Evolutionary conservation across 2,113 vertebrate genomes (phyloP), one percentile per base, ranked within the genome.

Genomic region (Lepidothrix coronata): DNA sequence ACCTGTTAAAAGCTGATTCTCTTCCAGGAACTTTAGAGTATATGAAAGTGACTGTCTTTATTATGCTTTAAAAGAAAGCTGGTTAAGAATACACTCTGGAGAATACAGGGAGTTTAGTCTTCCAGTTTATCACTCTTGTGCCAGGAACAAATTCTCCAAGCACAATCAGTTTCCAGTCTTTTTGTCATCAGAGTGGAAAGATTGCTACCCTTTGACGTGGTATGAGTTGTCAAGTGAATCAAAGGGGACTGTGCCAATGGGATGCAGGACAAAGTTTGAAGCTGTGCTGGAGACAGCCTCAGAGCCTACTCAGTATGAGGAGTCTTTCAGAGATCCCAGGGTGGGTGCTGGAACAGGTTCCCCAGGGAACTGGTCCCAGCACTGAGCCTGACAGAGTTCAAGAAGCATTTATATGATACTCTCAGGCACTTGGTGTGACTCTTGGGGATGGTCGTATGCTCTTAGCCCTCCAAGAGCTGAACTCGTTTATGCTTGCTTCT

Each of bases 131-230:
- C 59, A 41, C 44, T 89, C 61, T 78, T 91, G 83, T 94, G 77
- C 91, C 30, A 95, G 84, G 68, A 72, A 94, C 71, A 72, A 88
- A 93, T 91, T 95, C 93, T 96, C 77, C 88, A 62, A 86, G 85
- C 63, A 91, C 92, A 97, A 96, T 97, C 93, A 95, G 75, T 92
- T 97, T 97, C 86, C 88, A 90, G 89, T 78, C 82, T 95, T 95
- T 97, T 97, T 97, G 93, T 96, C 91, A 81, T 84, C 61, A 46
- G 43, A 96, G 75, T 91, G 97, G 91, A 97, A 98, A 96, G 97
- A 97, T 98, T 97, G 97, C 88, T 57, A 94, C 93, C 94, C 94
- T 98, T 94, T 98, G 97, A 97, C 98, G 96, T 28, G 54, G 61
- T 37, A 11, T 93, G 91, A 97, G 58, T 80, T 91, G 61, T 57